Evolutionary conservation across 2,113 vertebrate genomes (phyloP), one percentile per base, ranked within the genome.

Genomic region (Malurus alboscapulatus): DNA sequence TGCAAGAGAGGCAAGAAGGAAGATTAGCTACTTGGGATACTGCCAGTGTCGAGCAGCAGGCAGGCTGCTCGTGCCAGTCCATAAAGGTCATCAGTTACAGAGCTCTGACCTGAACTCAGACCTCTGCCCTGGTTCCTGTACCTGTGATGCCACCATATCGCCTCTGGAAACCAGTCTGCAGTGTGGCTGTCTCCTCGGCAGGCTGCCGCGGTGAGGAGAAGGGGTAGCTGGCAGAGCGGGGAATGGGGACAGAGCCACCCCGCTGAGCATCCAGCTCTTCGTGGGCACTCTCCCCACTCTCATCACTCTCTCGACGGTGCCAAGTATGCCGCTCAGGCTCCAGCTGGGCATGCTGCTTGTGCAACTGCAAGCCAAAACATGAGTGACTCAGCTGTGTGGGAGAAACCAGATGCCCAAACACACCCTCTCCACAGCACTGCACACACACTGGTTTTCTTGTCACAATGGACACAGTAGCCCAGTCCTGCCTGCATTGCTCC

Each of bases 301-400:
- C 99, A 1, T 99, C 99, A 2, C 99, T 99, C 88, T 99, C 99
- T 85, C 98, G 98, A 19, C 99, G 97, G 97, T 99, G 99, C 99
- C 99, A 99, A 14, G 98, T 98, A 88, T 99, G 99, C 48, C 99
- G 97, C 38, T 99, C 98, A 0, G 98, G 97, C 84, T 99, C 99
- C 7, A 98, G 97, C 50, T 98, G 98, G 10, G 98, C 98, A 20
- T 99, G 99, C 97, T 99, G 99, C 95, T 99, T 99, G 96, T 99
- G 99, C 96, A 99, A 96, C 99, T 99, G 94, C 20, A 54, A 44
- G 76, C 34, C 84, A 68, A 51, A 65, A 55, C 42, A 58, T 0
- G 2, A 77, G 82, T 17, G 45, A 95, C 66, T 90, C 77, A 75
- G 55, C 74, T 32, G 36, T 0, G 30, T 51, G 57, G 72, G 53